Conservation (phyloP, 2,888 invertebrate genomes). For the Himalopsyche kuldschensis region DNA sequence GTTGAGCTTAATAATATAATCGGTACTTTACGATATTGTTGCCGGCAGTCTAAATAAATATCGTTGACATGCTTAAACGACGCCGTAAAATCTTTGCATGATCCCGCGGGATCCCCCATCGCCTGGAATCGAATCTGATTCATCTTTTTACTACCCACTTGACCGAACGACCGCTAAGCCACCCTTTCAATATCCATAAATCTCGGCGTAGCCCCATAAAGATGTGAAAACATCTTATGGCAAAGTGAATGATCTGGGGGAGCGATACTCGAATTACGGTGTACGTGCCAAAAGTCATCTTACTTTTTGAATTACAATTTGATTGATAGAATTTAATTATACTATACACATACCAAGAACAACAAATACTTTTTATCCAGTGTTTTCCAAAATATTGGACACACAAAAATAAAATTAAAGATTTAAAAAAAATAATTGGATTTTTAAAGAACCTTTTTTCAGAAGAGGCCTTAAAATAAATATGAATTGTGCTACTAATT, state of each 20-base stretch:
- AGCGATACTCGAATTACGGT: background rate
- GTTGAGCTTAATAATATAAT: background rate
- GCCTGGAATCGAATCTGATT: conserved; percentile 6
- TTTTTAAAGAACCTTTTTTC: no score
- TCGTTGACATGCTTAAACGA: background rate
- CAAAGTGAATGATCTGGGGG: background rate
- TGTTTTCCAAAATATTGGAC: no score
- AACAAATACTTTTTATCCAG: no score
- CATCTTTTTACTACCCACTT: conserved; percentile 12
- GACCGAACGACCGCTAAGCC: conserved; percentile 16
- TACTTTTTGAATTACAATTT: no score
- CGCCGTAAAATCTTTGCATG: background rate
- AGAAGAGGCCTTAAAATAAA: no score
- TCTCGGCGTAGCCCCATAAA: background rate
- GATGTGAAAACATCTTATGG: conserved; percentile 13
- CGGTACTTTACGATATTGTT: background rate
- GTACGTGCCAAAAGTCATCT: background rate
- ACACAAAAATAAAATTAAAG: no score
- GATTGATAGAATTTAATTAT: no score
- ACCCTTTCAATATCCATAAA: conserved; percentile 22
- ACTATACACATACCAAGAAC: no score
- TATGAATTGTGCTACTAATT: no score
- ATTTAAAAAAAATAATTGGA: no score
- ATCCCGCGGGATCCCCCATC: background rate
- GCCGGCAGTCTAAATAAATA: background rate